Conservation (phyloP, 2,888 invertebrate species). For the Drosophila falleni region DNA sequence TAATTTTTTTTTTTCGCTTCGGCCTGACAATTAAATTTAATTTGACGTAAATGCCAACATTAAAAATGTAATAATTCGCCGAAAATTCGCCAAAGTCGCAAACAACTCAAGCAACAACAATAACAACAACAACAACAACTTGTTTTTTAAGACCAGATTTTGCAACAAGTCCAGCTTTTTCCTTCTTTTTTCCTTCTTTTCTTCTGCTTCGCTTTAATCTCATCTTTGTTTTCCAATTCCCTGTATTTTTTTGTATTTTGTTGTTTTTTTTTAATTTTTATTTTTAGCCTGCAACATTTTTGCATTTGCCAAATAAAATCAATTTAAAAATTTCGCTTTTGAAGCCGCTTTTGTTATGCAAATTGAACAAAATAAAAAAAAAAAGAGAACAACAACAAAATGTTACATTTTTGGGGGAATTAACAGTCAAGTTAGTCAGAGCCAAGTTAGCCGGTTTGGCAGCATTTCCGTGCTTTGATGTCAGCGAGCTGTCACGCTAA, state of each 20-base stretch:
- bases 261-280: conserved; percentile 38
- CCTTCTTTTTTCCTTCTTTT: not conserved
- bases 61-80: conserved; percentile 81
- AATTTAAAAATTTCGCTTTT: conserved; percentile 67
- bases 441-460: conserved; percentile 66
- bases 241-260: conserved; percentile 27
- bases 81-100: conserved; percentile 44
- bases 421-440: conserved; percentile 42
- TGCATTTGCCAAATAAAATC: conserved; percentile 56
- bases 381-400: conserved; percentile 23
- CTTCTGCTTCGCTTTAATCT: conserved; percentile 8
- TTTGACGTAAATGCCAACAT: conserved; percentile 83
- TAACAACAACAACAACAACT: conserved; percentile 8
- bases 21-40: conserved; percentile 82
- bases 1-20: conserved; percentile 27
- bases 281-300: conserved; percentile 53
- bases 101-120: conserved; percentile 39
- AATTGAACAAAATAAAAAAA: conserved; percentile 33
- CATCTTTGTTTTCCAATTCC: conserved; percentile 24
- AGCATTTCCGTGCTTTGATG: conserved; percentile 64
- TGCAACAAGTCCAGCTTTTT: conserved; percentile 10
- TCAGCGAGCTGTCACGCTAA: conserved; percentile 37
- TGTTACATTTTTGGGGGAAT: conserved; percentile 57
- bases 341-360: conserved; percentile 66
- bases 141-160: conserved; percentile 16